Conservation (phyloP, 2,888 invertebrate genomes). For the Sesamia inferens region DNA sequence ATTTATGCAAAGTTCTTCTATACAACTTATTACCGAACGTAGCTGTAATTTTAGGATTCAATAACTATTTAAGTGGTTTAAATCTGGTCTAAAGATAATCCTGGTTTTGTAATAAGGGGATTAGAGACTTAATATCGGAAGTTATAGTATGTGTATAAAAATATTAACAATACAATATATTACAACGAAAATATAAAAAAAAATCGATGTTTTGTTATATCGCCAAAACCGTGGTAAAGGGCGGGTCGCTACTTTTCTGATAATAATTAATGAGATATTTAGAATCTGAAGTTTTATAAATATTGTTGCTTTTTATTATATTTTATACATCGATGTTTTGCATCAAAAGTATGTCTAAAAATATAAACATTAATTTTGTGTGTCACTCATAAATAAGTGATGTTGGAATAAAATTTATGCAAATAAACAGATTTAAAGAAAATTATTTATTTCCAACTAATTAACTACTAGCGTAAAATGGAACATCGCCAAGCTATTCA, state of each 20-base stretch:
- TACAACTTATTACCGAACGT: too few relatives aligned
- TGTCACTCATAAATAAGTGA: conserved; percentile 12
- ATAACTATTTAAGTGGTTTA: too few relatives aligned
- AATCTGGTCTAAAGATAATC: too few relatives aligned
- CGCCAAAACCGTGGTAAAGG: background rate
- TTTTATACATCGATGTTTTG: too few relatives aligned
- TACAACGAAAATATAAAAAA: background rate
- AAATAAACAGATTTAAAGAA: conserved; percentile 18
- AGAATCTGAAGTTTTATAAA: too few relatives aligned
- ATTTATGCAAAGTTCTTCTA: too few relatives aligned
- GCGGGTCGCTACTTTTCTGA: background rate
- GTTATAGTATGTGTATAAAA: background rate
- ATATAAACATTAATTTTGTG: background rate
- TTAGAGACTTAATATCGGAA: background rate
- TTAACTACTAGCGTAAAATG: conserved; percentile 23
- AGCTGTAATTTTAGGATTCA: too few relatives aligned
- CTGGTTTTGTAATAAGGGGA: too few relatives aligned
- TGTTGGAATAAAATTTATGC: conserved; percentile 10
- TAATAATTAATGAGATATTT: too few relatives aligned
- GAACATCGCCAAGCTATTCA: conserved; percentile 41
- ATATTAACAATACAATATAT: background rate
- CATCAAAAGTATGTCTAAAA: background rate
- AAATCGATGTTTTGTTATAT: background rate
- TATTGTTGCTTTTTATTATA: background rate
- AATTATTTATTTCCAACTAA: conserved; percentile 14